Base-by-base conservation (phyloP, 1,140 invertebrate genomes). In the Archegozetes longisetosus region DNA sequence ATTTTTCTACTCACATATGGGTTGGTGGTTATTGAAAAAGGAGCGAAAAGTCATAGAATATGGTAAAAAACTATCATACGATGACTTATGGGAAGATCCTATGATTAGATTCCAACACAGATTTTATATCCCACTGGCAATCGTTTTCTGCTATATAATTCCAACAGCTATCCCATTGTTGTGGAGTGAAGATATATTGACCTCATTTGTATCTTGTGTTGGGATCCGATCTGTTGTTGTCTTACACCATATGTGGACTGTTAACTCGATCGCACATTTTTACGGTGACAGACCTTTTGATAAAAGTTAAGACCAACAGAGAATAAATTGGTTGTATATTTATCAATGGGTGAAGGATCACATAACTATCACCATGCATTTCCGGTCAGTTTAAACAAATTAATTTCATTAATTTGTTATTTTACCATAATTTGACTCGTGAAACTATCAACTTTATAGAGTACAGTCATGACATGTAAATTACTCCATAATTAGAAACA, bases 21-120 rank as follows among this genome's bases (percentile, higher is more conserved):
- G 84, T 0, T 87, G 84, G 84, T 72, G 86, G 1, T 79, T 86
- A 6, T 74, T 81, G 0, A 85, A 82, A 0, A 84, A 84, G 0
- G 84, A 86, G 69, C 84, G 84, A 0, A 77, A 80, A 9, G 84
- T 63, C 1, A 29, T 49, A 9, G 28, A 53, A 58, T 93, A 92
- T 68, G 91, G 91, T 56, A 83, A 85, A 66, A 76, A 79, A 58
- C 78, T 96, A 17, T 88, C 93, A 69, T 64, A 94, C 25, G 83
- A 80, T 32, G 93, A 97, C 72, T 75, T 97, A 22, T 78, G 80
- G 59, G 75, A 77, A 22, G 91, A 97, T 73, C 83, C 82, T 1
- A 78, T 96, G 24, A 74, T 94, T 12, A 72, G 73, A 58, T 90
- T 91, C 73, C 92, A 97, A 71, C 84, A 85, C 70, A 28, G 2